Base-by-base conservation (phyloP, 2,113 vertebrate genomes). In the Chlamydotis undulata region DNA sequence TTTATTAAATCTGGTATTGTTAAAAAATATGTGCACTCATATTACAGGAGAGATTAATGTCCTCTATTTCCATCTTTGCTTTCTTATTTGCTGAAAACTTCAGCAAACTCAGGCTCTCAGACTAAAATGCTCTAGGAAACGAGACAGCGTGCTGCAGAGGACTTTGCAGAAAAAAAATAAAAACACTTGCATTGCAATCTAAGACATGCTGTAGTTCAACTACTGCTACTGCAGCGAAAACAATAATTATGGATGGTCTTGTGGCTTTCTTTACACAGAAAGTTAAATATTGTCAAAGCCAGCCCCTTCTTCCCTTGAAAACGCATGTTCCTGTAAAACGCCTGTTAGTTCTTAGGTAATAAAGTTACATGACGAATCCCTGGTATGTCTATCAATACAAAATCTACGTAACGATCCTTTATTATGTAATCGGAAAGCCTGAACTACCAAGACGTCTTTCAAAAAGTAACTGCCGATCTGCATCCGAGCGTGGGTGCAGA, bases 271-370 rank as follows among this genome's bases (percentile, higher is more conserved):
- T 35, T 8, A 57, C 5, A 7, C 0, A 35, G 15, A 3, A 75
- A 64, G 25, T 14, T 33, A 82, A 79, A 37, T 28, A 12, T 2
- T 21, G 6, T 14, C 21, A 26, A 19, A 73, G 74, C 69, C 29
- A 17, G 11, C 1, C 12, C 21, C 16, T 53, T 79, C 35, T 41
- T 17, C 13, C 53, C 43, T 22, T 26, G 23, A 70, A 67, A 83
- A 60, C 0, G 5, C 18, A 3, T 0, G 24, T 6, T 74, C 43
- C 29, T 45, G 21, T 31, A 25, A 47, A 83, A 59, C 5, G 4
- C 14, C 17, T 13, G 12, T 11, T 5, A 29, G n/a, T 16, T 47
- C 49, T 71, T 45, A 68, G 0, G 2, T 59, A 82, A 15, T 4
- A 15, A 1, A 47, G 26, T 19, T 65, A 37, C 26, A 6, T 25